A percentile compares a stretch with the other conserved stretches of the same genome.
Conservation (phyloP, 1,140 invertebrate genomes). For the Phthorimaea operculella region DNA sequence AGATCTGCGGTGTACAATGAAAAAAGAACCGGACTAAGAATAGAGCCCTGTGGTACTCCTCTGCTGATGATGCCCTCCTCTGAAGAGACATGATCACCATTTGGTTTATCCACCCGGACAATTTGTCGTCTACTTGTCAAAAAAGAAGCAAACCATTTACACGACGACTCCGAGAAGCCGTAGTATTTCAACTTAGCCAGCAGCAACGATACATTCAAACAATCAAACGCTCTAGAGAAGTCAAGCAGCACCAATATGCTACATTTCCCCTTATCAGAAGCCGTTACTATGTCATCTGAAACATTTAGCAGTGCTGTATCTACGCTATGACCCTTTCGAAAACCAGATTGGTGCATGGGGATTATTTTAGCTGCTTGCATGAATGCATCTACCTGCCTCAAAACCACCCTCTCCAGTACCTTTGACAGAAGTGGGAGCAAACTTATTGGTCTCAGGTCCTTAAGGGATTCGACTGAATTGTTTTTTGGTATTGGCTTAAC, state of each 20-base stretch:
- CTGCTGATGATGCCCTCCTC: neutral
- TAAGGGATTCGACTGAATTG: too few species aligned
- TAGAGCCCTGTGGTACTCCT: neutral
- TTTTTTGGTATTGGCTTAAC: too few species aligned
- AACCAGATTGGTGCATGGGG: neutral
- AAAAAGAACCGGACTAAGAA: neutral
- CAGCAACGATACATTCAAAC: neutral
- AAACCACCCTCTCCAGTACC: too few species aligned
- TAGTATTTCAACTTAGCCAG: neutral
- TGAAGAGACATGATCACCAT: neutral
- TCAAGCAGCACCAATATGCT: neutral
- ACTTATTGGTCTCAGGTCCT: too few species aligned
- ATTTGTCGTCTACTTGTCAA: neutral
- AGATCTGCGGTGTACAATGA: neutral
- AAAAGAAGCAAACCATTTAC: neutral
- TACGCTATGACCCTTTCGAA: neutral
- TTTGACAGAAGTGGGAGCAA: too few species aligned
- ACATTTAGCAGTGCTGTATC: neutral
- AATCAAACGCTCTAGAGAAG: neutral
- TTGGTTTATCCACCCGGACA: neutral
- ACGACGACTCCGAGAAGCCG: neutral
- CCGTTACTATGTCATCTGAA: neutral
- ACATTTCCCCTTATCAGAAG: neutral
- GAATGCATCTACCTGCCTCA: too few species aligned
- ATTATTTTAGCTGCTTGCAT: neutral